Conservation (phyloP, 2,888 invertebrate genomes). For the Adelognathus sp. region DNA sequence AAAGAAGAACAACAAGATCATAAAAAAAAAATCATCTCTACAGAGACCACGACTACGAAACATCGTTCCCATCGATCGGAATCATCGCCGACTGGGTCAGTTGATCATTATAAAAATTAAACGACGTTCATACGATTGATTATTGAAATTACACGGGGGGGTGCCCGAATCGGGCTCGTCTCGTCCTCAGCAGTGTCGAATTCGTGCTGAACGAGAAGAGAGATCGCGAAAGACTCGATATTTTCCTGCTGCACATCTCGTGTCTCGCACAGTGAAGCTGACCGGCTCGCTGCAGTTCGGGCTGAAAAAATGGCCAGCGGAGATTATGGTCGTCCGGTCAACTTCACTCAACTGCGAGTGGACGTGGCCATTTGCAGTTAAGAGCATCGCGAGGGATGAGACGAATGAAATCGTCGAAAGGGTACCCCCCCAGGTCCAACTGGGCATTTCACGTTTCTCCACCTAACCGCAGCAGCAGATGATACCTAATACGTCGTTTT, state of each 20-base stretch:
- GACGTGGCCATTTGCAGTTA: background rate
- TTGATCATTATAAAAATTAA: conserved; percentile 80
- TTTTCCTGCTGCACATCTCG: conserved; percentile 35
- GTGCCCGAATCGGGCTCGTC: too few species aligned
- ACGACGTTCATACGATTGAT: conserved; percentile 81
- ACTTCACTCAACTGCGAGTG: conserved; percentile 21
- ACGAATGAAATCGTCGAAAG: conserved; percentile 54
- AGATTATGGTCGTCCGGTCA: conserved; percentile 16
- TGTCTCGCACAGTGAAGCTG: conserved; percentile 28
- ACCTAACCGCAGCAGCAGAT: too few species aligned
- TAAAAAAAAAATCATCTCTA: background rate
- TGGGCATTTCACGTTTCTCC: conserved; percentile 29
- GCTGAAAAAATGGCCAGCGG: background rate
- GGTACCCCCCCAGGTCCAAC: conserved; percentile 44
- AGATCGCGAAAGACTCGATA: conserved; percentile 28
- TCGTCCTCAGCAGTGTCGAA: conserved; percentile 28
- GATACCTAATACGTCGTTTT: conserved; percentile 79
- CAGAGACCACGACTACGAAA: conserved; percentile 9
- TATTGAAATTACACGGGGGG: conserved; percentile 78
- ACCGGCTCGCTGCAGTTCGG: conserved; percentile 21
- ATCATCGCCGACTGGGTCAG: conserved; percentile 68
- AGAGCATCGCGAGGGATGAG: conserved; percentile 19
- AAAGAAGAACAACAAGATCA: background rate
- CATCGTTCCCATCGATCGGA: conserved; percentile 56
- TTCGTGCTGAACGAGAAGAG: conserved; percentile 18